Base-by-base conservation (phyloP, 2,797 vertebrate species). In the Cyclura pinguis region DNA sequence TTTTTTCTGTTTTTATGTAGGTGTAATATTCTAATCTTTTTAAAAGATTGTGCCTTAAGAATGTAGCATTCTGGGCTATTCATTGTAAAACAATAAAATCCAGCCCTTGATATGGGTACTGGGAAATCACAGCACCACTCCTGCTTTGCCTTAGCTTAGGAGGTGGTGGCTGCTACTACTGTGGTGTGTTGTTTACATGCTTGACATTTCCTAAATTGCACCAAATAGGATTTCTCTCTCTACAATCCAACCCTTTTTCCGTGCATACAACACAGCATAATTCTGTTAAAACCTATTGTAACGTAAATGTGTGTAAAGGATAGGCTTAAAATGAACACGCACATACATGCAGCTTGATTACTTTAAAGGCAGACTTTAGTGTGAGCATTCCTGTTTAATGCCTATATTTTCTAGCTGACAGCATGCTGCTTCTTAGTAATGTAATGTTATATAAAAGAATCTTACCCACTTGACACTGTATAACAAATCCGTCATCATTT, bases 181-280 rank as follows among this genome's bases (percentile, higher is more conserved):
- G 50, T 76, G 55, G 47, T 50, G 85, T 62, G 80, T 84, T 89
- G 83, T 90, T 90, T 90, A 85, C 74, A 90, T 85, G 83, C 50
- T 80, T 69, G 62, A 72, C 29, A 55, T 69, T 89, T 52, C 24
- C 59, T 64, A 4, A 5, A 35, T 62, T 32, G n/a, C 55, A n/a
- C n/a, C n/a, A 72, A 64, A 20, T 47, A n/a, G 27, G 12, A 22
- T 80, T 32, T 82, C 57, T 20, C 32, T 47, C 4, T 80, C 76
- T 32, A 13, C n/a, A 27, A 55, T 69, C n/a, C n/a, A 10, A 18
- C 14, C 20, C 20, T 52, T 47, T 80, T 29, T 2, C 27, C 6
- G 6, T 13, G 2, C 7, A 69, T 18, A 38, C 38, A 47, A 8
- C 76, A 62, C 47, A 82, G n/a, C 20, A n/a, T 73, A 82, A 74